These are phyloP conservation scores for Nesogale talazaci DNA, from an alignment of 2,113 vertebrate species.

Conservation along the genomic window DNA sequence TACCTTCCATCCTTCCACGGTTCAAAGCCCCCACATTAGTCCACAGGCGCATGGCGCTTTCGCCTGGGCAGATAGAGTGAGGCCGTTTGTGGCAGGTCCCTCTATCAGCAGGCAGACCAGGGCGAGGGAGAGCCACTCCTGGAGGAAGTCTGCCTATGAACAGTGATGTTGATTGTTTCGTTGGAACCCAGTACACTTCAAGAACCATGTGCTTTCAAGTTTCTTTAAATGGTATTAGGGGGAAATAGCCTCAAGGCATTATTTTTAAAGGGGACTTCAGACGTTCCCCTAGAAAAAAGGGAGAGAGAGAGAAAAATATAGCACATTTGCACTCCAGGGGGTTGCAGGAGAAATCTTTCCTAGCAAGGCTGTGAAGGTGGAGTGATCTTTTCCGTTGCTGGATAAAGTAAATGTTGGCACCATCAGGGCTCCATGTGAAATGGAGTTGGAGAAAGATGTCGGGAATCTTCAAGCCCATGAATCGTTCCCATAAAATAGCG, in stretches of 20 bases:
- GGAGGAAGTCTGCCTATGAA: constrained; percentile 74
- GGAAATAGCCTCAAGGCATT: constrained; percentile 88
- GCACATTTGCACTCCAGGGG: constrained; percentile 82
- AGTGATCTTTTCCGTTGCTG: constrained; percentile 77
- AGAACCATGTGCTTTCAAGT: constrained; percentile 87
- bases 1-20: constrained; percentile 67
- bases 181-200: constrained; percentile 83
- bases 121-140: constrained; percentile 65
- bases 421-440: constrained; percentile 67
- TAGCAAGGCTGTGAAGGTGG: constrained; percentile 77
- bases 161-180: constrained; percentile 83
- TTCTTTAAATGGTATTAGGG: constrained; percentile 86
- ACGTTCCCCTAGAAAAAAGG: constrained; percentile 72
- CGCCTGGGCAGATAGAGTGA: constrained; percentile 12
- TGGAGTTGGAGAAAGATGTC: constrained; percentile 71
- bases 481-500: constrained; percentile 71
- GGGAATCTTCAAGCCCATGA: constrained; percentile 70
- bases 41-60: constrained; percentile 30
- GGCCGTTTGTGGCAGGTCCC: constrained; percentile 59
- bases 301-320: constrained; percentile 73
- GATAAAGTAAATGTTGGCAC: constrained; percentile 73
- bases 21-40: constrained; percentile 24
- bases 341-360: constrained; percentile 79
- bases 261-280: constrained; percentile 89
- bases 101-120: constrained; percentile 64